Conservation (phyloP, 23 tunicate genomes). For the Ciona savignyi region DNA sequence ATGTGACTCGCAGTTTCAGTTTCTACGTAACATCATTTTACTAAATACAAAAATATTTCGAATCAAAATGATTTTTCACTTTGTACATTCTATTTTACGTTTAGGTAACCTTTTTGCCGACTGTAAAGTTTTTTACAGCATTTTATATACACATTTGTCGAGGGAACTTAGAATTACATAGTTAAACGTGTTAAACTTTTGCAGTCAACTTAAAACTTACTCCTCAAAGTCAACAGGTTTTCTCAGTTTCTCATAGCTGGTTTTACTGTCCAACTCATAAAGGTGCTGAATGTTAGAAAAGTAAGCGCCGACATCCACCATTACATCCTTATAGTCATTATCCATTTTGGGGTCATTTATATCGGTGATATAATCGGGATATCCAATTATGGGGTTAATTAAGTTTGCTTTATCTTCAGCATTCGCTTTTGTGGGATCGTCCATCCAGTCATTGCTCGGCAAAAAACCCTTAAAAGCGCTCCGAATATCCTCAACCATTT, state of each 20-base stretch:
- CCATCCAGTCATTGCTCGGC: conserved; percentile 90
- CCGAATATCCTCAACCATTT: conserved; percentile 74
- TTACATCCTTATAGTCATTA: conserved; percentile 23
- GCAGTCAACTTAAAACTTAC: conserved; percentile 26
- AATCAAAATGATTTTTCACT: no score
- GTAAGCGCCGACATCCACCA: conserved; percentile 16
- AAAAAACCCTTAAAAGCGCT: conserved; percentile 56
- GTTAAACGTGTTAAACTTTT: neutral
- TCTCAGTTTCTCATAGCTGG: conserved; percentile 22
- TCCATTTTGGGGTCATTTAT: conserved; percentile 49
- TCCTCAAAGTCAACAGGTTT: conserved; percentile 56
- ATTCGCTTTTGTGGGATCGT: conserved; percentile 45
- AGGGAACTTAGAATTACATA: neutral
- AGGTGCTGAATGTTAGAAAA: conserved; percentile 30
- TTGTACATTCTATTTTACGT: no score
- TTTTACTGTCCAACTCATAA: neutral
- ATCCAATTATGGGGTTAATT: conserved; percentile 61
- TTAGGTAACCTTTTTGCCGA: no score
- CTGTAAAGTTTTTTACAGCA: no score
- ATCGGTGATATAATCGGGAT: conserved; percentile 83
- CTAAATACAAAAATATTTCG: no score
- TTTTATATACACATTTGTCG: no score
- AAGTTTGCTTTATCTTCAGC: conserved; percentile 56
- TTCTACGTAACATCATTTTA: no score
- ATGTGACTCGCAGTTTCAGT: no score